Percentiles rank a stretch among this genome's conserved stretches.
Conservation (phyloP, 1,140 invertebrate genomes). For the Whitmania pigra region DNA sequence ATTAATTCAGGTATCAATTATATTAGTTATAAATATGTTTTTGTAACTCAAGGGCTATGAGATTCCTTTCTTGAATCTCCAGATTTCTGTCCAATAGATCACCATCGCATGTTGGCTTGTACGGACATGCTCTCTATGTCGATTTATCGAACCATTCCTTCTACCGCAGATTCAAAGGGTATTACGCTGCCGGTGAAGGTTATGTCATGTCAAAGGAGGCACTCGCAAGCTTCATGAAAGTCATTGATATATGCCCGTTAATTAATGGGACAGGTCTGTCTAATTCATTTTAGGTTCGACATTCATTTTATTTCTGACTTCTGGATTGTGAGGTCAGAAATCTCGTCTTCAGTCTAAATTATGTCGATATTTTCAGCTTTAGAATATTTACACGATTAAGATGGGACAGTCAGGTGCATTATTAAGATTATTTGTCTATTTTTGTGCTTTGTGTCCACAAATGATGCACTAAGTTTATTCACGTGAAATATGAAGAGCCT, state of each 20-base stretch:
- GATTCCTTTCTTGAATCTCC: too few relatives aligned
- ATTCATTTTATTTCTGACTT: background rate
- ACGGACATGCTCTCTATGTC: constrained; percentile 4
- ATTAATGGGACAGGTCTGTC: background rate
- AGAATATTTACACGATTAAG: too few relatives aligned
- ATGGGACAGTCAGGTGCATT: too few relatives aligned
- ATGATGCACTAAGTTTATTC: too few relatives aligned
- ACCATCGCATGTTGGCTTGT: background rate
- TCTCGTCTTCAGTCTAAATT: background rate
- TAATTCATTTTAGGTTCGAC: background rate
- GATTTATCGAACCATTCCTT: background rate
- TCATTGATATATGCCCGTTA: background rate
- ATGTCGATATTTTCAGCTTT: too few relatives aligned
- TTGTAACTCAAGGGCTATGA: too few relatives aligned
- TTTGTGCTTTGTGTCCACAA: too few relatives aligned
- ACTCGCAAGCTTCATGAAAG: background rate
- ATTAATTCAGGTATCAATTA: too few relatives aligned
- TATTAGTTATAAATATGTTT: too few relatives aligned
- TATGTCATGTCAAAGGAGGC: constrained; percentile 1
- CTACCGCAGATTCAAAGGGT: background rate
- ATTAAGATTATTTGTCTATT: too few relatives aligned
- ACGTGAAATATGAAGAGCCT: too few relatives aligned
- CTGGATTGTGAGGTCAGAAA: background rate
- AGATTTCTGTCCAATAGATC: background rate
- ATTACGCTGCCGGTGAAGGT: background rate